phyloP scores from a whole-genome alignment of 2,113 vertebrate genomes.

The Lampris incognitus region DNA sequence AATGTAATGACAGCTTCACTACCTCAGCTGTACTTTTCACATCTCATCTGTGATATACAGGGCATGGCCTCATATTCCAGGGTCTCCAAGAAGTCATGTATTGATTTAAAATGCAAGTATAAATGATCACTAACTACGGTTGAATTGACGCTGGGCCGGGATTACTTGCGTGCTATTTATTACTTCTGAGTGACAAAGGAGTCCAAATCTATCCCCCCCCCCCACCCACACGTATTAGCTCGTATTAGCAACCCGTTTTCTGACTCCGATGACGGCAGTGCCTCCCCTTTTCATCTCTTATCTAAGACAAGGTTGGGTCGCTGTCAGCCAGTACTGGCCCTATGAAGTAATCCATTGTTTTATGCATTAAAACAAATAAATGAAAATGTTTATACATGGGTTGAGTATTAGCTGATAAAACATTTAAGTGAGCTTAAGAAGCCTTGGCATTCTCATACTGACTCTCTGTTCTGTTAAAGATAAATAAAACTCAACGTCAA shows the following conservation, averaged over 20 bases:
- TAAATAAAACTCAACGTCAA: conserved; percentile 18
- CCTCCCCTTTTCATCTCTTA: conserved; percentile 23
- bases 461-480: conserved; percentile 16
- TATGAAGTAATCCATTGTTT: conserved; percentile 12
- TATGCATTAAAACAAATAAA: conserved; percentile 21
- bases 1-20: too few species aligned
- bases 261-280: neutral
- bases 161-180: too few species aligned
- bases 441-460: neutral
- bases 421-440: neutral
- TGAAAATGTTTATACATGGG: conserved; percentile 7
- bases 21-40: too few species aligned
- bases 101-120: too few species aligned
- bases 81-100: too few species aligned
- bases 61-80: too few species aligned
- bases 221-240: too few species aligned
- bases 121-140: too few species aligned
- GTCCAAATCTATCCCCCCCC: too few species aligned
- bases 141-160: too few species aligned
- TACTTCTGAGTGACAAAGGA: too few species aligned
- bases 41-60: too few species aligned
- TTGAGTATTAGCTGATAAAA: conserved; percentile 9
- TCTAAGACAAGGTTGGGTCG: conserved; percentile 13
- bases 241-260: conserved; percentile 2
- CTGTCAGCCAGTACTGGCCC: conserved; percentile 7